These are phyloP conservation scores for Epistrophe eligans DNA, from an alignment of 2,888 invertebrate species.

Conservation along the genomic window DNA sequence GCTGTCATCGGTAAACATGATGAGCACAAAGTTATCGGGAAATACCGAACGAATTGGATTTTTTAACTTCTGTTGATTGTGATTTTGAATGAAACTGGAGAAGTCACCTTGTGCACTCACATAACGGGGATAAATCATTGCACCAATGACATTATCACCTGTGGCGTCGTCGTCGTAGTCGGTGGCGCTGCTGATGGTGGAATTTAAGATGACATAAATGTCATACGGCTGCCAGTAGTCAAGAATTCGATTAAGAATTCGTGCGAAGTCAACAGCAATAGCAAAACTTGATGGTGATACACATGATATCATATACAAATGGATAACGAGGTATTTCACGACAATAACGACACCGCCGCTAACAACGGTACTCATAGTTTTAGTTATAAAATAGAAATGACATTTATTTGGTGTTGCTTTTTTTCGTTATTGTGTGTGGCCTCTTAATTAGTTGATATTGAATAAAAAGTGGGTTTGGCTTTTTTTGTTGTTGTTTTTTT, in stretches of 20 bases:
- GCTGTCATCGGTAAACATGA: conserved; percentile 64
- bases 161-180: neutral
- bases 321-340: conserved; percentile 31
- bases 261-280: conserved; percentile 23
- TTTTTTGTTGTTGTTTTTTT: too few species aligned
- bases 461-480: neutral
- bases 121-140: conserved; percentile 56
- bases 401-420: neutral
- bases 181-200: conserved; percentile 11
- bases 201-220: conserved; percentile 67
- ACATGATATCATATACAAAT: conserved; percentile 20
- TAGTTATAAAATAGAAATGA: conserved; percentile 20
- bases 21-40: conserved; percentile 70
- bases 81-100: conserved; percentile 45
- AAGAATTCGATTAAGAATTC: conserved; percentile 62
- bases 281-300: neutral
- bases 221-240: conserved; percentile 64
- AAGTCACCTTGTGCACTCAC: conserved; percentile 61
- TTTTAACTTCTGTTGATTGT: conserved; percentile 3
- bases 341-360: neutral
- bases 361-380: conserved; percentile 34
- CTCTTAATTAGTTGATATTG: neutral
- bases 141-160: conserved; percentile 39
- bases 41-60: conserved; percentile 45
- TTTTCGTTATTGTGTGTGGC: neutral